Evolutionary conservation across 2,888 invertebrate genomes (phyloP).

Genomic region (Synergus laeviventris): DNA sequence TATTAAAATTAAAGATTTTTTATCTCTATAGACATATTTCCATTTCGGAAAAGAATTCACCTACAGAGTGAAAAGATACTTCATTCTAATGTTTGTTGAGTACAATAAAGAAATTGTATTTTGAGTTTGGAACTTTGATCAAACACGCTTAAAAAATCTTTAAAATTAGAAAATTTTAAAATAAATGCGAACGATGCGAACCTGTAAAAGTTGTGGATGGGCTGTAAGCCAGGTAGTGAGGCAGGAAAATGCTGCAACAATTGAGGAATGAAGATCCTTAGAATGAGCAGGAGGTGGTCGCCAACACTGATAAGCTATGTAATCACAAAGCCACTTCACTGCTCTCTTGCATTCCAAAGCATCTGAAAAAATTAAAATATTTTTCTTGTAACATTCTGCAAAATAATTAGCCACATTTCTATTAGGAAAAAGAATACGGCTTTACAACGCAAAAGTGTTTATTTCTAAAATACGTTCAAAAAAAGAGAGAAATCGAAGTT

Average conservation of each 20-base stretch:
- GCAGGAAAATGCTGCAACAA: constrained; percentile 94
- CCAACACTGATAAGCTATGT: constrained; percentile 96
- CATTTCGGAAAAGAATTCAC: no score
- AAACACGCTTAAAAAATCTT: no score
- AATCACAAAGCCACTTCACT: constrained; percentile 98
- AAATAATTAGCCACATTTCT: neutral
- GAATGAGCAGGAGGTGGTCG: constrained; percentile 96
- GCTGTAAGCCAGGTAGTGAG: constrained; percentile 94
- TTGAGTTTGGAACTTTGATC: neutral
- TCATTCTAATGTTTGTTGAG: neutral
- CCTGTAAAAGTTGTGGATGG: constrained; percentile 88
- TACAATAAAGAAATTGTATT: neutral
- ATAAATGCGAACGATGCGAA: constrained; percentile 43
- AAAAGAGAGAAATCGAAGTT: no score
- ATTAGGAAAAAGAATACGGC: no score
- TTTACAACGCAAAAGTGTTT: no score
- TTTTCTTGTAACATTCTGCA: neutral
- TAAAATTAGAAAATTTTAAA: neutral
- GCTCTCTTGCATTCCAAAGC: constrained; percentile 93
- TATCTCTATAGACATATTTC: no score
- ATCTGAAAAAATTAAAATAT: constrained; percentile 78
- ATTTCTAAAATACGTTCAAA: no score
- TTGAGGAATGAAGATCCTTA: constrained; percentile 95
- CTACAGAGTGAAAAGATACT: no score
- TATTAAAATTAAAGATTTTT: no score